These are phyloP conservation scores for Lepisosteus oculatus DNA, from an alignment of 2,113 vertebrate species.

Conservation along the genomic window DNA sequence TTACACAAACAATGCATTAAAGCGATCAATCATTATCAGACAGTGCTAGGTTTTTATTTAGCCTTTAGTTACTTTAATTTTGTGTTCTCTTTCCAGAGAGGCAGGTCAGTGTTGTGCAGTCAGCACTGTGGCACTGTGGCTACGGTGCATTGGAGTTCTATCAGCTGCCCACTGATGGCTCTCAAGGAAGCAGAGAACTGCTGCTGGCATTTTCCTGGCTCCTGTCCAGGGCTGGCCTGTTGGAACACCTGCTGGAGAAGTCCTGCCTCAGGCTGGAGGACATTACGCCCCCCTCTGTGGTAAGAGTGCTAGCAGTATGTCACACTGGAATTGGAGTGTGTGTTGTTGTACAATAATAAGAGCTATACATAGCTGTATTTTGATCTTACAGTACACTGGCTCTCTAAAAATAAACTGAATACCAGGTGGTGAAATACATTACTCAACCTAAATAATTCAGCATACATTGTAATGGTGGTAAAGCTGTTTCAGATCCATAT, in stretches of 20 bases:
- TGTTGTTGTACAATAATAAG: too few relatives aligned
- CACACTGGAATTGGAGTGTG: too few relatives aligned
- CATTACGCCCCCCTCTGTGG: constrained; percentile 27
- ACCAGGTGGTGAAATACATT: too few relatives aligned
- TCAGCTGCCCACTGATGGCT: constrained; percentile 4
- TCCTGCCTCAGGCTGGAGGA: constrained; percentile 46
- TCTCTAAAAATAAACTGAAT: too few relatives aligned
- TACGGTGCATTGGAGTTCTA: constrained; percentile 56
- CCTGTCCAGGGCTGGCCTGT: constrained; percentile 42
- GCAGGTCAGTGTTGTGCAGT: constrained; percentile 40
- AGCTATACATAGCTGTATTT: too few relatives aligned
- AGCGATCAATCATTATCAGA: background rate
- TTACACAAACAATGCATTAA: background rate
- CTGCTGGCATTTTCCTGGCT: constrained; percentile 63
- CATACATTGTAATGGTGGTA: too few relatives aligned
- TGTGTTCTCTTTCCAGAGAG: constrained; percentile 26
- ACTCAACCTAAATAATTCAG: too few relatives aligned
- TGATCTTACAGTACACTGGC: too few relatives aligned
- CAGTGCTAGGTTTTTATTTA: too few relatives aligned
- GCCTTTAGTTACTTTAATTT: background rate
- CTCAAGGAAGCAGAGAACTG: constrained; percentile 49
- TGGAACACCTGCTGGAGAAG: constrained; percentile 50
- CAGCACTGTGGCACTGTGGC: constrained; percentile 61
- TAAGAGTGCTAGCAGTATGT: constrained; percentile 5
- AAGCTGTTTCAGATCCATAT: too few relatives aligned